Evolutionary conservation across 2,888 invertebrate species (phyloP).

Genomic region (Drosophila subsilvestris): DNA sequence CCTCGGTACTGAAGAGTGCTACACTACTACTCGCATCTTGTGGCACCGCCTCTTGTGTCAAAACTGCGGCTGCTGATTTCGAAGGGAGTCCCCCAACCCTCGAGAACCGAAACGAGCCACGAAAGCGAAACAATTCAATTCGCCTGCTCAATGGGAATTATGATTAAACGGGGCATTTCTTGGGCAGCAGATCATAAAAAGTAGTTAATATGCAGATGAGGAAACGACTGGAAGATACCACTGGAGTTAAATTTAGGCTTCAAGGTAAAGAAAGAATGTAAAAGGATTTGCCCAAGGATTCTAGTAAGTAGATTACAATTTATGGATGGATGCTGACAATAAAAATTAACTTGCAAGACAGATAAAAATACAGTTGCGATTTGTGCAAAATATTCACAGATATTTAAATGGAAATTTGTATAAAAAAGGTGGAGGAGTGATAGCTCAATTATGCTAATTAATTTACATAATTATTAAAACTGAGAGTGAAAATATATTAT

Average conservation of each 20-base stretch:
- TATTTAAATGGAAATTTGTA: too few species aligned
- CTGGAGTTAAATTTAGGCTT: neutral
- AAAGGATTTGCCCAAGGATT: neutral
- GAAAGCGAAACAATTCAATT: conserved; percentile 71
- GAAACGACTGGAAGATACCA: neutral
- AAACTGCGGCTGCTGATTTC: conserved; percentile 76
- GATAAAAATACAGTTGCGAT: too few species aligned
- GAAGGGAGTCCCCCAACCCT: conserved; percentile 5
- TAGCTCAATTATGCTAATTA: too few species aligned
- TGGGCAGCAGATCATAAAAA: neutral
- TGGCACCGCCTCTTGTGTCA: conserved; percentile 74
- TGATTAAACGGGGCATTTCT: conserved; percentile 44
- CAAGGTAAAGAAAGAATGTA: neutral
- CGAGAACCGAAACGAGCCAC: conserved; percentile 8
- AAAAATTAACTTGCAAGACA: too few species aligned
- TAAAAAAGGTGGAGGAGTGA: too few species aligned
- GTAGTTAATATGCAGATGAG: neutral
- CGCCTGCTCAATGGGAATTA: conserved; percentile 46
- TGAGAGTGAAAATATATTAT: too few species aligned
- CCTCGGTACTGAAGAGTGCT: neutral
- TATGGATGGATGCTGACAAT: too few species aligned
- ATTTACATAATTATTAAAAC: too few species aligned
- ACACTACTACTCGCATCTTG: conserved; percentile 12
- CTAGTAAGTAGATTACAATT: too few species aligned
- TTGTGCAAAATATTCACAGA: neutral